Evolutionary conservation across 1,140 invertebrate species (phyloP).

Genomic region (Lutraria rhynchaena): DNA sequence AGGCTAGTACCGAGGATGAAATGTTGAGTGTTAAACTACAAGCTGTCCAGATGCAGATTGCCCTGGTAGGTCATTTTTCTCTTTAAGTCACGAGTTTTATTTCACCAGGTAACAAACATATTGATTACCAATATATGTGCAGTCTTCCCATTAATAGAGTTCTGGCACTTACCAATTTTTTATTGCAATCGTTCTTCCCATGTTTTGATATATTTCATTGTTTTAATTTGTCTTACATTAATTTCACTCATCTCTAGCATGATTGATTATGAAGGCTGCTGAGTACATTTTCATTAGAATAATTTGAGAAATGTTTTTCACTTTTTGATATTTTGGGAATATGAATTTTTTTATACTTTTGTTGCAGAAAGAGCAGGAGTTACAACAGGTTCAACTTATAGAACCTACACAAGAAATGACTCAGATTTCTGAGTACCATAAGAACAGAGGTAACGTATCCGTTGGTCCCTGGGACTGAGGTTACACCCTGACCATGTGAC

Average conservation of each 20-base stretch:
- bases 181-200: not conserved
- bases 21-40: conserved; percentile 32
- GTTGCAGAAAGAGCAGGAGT: conserved; percentile 52
- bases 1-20: conserved; percentile 55
- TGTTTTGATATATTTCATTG: not conserved
- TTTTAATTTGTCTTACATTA: not conserved
- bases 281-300: not conserved
- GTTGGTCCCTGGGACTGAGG: too few species aligned
- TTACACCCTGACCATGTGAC: too few species aligned
- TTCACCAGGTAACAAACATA: too few species aligned
- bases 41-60: conserved; percentile 54
- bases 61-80: conserved; percentile 29
- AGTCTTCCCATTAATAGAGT: too few species aligned
- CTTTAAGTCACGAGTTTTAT: too few species aligned
- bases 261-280: not conserved
- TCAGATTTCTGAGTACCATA: conserved; percentile 10
- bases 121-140: too few species aligned
- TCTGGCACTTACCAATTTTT: too few species aligned
- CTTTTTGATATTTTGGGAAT: not conserved
- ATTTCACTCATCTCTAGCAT: not conserved
- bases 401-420: not conserved
- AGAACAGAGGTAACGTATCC: not conserved
- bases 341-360: not conserved
- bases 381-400: conserved; percentile 33
- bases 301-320: not conserved